Base-by-base conservation (phyloP, 2,113 vertebrate genomes). In the Corvus moneduloides region DNA sequence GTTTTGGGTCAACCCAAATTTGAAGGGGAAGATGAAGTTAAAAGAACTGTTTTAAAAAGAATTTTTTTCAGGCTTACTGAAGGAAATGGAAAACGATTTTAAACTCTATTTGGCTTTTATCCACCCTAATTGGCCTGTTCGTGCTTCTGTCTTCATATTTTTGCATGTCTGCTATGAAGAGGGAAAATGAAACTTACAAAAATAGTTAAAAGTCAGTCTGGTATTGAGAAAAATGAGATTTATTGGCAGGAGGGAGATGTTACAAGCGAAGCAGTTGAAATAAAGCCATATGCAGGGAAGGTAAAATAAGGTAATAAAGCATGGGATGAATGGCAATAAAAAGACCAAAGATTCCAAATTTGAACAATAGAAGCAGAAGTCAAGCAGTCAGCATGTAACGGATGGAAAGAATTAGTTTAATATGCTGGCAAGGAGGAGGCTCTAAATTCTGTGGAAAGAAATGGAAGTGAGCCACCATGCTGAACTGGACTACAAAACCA, bases 261-360 rank as follows among this genome's bases (percentile, higher is more conserved):
- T 94, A 87, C 4, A 3, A 91, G 32, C 23, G 79, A 90, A 75
- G 56, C 52, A 79, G 68, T 66, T 84, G 91, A 94, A 94, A 94
- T 91, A 72, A 93, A 92, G 16, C 23, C 43, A 44, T 84, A 48
- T 27, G 26, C 80, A 75, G 23, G 44, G 43, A 96, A 68, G 59
- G 61, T 87, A 95, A 95, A 66, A 90, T 66, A 90, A 74, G 63
- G 58, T 89, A 85, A 94, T 95, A 94, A 95, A 85, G 16, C n/a
- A 67, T 22, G 39, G 83, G 21, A 86, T 94, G 37, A 93, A 93
- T 68, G 58, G 48, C 75, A 92, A 87, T 93, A 96, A 95, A 94
- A 93, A 93, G 93, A 93, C 67, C 67, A 93, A 92, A 96, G 48
- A 85, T 78, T 78, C 32, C 32, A 75, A 90, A 95, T 96, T 83